Evolutionary conservation across 2,797 vertebrate genomes (phyloP), one percentile per base, ranked within the genome.

Genomic region (Cygnus olor): DNA sequence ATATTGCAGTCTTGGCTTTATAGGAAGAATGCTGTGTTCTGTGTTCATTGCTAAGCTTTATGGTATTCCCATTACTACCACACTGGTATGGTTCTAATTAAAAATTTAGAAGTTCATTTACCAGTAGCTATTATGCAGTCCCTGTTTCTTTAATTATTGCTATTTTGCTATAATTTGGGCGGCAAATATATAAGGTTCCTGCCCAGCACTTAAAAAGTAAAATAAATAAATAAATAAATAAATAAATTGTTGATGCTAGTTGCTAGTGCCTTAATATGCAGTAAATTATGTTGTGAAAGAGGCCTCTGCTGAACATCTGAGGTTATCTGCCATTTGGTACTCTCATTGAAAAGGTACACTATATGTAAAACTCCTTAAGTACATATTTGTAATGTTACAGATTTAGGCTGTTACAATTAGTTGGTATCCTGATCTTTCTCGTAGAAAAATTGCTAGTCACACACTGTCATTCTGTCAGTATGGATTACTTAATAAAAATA

Each of bases 91-190:
- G 22, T 82, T 87, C 89, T 95, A 89, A 92, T 96, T 85, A 88
- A 85, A 84, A 85, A 89, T 90, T 88, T 77, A 63, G 32, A 60
- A 72, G 63, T 80, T 92, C 51, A 38, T 85, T 93, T 81, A 27
- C 6, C 5, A 69, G 20, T 51, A n/a, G 38, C 78, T 88, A 61
- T 58, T 78, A 80, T 44, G 34, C 21, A 85, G 6, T 72, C 30
- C 32, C 74, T 15, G 44, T 68, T 95, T 78, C 63, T 63, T 19
- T 78, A 54, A 51, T 80, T 81, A 57, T 81, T 80, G 78, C 32
- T 90, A 40, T 76, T 95, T 92, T 63, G 14, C 16, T 60, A 9
- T 89, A 34, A 66, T 91, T 69, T 88, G 9, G 8, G 14, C 74
- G 65, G 27, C 4, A 79, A 80, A 79, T 72, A 45, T 9, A 20